Conservation (phyloP, 2,113 vertebrate genomes). For the Kryptolebias marmoratus region DNA sequence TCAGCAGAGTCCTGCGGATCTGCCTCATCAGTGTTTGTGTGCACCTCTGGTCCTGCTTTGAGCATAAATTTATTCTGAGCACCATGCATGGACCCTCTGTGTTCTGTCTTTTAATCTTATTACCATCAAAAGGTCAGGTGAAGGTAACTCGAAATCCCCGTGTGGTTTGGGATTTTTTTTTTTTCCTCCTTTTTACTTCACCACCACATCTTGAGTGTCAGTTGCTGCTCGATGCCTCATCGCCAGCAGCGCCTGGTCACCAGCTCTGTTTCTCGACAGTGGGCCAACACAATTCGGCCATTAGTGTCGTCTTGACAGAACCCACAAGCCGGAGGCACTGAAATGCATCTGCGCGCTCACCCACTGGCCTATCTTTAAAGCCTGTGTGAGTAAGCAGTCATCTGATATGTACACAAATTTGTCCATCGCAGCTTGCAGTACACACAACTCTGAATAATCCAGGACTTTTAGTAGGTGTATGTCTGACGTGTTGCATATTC, state of each 20-base stretch:
- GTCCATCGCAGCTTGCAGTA: slow-evolving; percentile 9
- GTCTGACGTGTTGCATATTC: too few relatives aligned
- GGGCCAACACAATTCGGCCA: slow-evolving; percentile 44
- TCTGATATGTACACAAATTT: slow-evolving; percentile 21
- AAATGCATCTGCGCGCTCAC: slow-evolving; percentile 46
- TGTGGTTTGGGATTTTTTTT: slow-evolving; percentile 16
- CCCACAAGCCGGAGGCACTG: slow-evolving; percentile 22
- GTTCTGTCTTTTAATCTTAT: neutral
- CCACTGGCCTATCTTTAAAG: slow-evolving; percentile 49
- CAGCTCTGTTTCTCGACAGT: slow-evolving; percentile 3
- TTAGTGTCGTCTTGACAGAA: slow-evolving; percentile 15
- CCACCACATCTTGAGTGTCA: neutral
- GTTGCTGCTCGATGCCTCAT: slow-evolving; percentile 12
- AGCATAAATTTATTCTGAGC: neutral
- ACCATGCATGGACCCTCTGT: neutral
- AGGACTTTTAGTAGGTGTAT: neutral
- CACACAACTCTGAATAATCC: slow-evolving; percentile 3
- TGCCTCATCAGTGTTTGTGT: slow-evolving; percentile 35
- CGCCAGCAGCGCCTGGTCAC: slow-evolving; percentile 25
- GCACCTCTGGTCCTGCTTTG: too few relatives aligned
- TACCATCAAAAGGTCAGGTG: neutral
- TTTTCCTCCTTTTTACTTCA: neutral
- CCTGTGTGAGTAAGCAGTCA: slow-evolving; percentile 51
- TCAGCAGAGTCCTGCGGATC: slow-evolving; percentile 9
- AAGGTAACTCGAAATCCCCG: slow-evolving; percentile 16